phyloP scores from a whole-genome alignment of 2,797 vertebrate species.

The Onychomys leucogaster region DNA sequence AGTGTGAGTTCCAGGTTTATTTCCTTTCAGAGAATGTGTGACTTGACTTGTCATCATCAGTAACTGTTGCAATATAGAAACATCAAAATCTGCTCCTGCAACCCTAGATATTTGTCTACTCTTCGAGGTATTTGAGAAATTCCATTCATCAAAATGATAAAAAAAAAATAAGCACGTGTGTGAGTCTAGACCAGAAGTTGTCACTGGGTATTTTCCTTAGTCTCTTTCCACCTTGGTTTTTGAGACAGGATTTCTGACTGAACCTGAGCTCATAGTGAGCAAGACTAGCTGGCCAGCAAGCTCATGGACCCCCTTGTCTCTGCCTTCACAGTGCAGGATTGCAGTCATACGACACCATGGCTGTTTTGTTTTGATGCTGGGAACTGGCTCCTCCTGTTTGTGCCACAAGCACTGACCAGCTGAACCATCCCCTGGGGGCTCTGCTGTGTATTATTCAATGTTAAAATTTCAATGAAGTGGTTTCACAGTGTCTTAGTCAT shows the following conservation, averaged over 20 bases:
- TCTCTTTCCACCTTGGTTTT: neutral
- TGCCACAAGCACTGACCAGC: neutral
- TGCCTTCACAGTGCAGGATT: neutral
- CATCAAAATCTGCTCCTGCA: neutral
- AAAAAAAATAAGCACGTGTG: neutral
- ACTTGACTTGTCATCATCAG: neutral
- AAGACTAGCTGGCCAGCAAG: neutral
- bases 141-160: neutral
- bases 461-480: neutral
- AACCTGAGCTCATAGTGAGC: neutral
- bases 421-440: neutral
- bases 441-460: neutral
- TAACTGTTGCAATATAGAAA: neutral
- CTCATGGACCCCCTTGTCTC: neutral
- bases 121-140: slow-evolving; percentile 42
- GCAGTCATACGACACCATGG: neutral
- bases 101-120: neutral
- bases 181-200: neutral
- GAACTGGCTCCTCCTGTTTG: neutral
- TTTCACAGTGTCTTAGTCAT: neutral
- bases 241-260: neutral
- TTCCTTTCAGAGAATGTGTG: neutral
- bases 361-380: neutral
- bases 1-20: neutral
- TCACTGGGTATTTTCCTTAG: neutral